Conservation (phyloP, 1,140 invertebrate genomes). For the Drosophila baimaii region DNA sequence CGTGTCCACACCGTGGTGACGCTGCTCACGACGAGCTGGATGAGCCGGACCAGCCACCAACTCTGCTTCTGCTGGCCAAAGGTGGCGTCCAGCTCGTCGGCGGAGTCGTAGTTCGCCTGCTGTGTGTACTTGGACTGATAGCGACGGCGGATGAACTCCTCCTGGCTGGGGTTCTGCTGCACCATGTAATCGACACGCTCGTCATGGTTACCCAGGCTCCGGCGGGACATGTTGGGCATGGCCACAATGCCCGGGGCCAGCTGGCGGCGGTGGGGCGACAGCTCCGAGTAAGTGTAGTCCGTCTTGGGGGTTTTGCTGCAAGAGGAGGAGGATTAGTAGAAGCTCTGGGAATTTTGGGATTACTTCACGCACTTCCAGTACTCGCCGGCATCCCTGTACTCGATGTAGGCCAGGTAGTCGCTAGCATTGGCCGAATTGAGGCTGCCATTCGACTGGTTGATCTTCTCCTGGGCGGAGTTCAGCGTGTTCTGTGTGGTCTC, state of each 20-base stretch:
- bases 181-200: conserved; percentile 79
- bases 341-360: neutral
- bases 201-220: conserved; percentile 85
- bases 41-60: conserved; percentile 68
- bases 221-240: conserved; percentile 92
- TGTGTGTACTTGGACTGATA: conserved; percentile 61
- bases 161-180: conserved; percentile 68
- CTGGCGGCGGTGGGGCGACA: conserved; percentile 90
- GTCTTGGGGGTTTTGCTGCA: conserved; percentile 91
- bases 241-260: conserved; percentile 90
- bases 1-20: conserved; percentile 60
- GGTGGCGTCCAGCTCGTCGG: conserved; percentile 72
- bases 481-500: conserved; percentile 73
- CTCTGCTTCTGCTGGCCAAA: conserved; percentile 48
- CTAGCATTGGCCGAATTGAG: conserved; percentile 49
- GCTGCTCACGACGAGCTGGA: conserved; percentile 62
- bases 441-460: conserved; percentile 72
- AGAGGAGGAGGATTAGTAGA: neutral
- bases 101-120: conserved; percentile 74
- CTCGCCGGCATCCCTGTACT: conserved; percentile 87
- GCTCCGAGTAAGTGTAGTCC: conserved; percentile 91
- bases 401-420: conserved; percentile 86
- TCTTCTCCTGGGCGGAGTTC: conserved; percentile 67
- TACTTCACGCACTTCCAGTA: conserved; percentile 88
- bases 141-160: conserved; percentile 76